Evolutionary conservation across 2,113 vertebrate genomes (phyloP).

Genomic region (Lampris megalopsis): DNA sequence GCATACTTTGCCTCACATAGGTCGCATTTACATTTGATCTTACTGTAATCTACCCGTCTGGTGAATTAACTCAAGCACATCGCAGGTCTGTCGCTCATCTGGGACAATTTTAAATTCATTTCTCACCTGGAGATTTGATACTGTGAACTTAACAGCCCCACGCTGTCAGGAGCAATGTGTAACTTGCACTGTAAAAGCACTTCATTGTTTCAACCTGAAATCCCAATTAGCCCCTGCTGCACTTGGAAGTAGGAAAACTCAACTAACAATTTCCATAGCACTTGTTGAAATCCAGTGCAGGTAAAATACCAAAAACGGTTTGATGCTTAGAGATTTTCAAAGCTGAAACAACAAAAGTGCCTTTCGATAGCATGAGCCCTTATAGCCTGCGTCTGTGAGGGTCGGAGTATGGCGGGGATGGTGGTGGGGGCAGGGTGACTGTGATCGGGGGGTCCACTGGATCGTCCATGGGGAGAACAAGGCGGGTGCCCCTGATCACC

Average conservation of each 20-base stretch:
- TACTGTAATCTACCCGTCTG: slow-evolving; percentile 4
- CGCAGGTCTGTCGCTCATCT: slow-evolving; percentile 18
- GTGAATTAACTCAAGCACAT: slow-evolving; percentile 27
- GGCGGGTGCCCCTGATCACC: slow-evolving; percentile 89
- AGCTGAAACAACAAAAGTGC: slow-evolving; percentile 21
- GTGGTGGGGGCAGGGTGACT: slow-evolving; percentile 74
- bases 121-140: slow-evolving; percentile 7
- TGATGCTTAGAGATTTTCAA: slow-evolving; percentile 16
- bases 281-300: not conserved
- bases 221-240: not conserved
- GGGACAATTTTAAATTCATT: slow-evolving; percentile 6
- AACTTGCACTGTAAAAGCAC: not conserved
- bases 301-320: not conserved
- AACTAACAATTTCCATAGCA: not conserved
- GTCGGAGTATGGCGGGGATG: slow-evolving; percentile 68
- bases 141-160: not conserved
- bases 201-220: slow-evolving; percentile 6
- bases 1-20: slow-evolving; percentile 30
- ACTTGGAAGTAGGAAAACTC: not conserved
- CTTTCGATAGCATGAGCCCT: slow-evolving; percentile 2
- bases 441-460: slow-evolving; percentile 83
- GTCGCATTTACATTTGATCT: slow-evolving; percentile 28
- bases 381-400: slow-evolving; percentile 76
- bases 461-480: slow-evolving; percentile 92
- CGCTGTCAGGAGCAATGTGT: not conserved